A percentile compares a stretch with the other conserved stretches of the same genome.
These are phyloP conservation scores for Agriopis leucophaearia DNA, from an alignment of 2,888 invertebrate genomes.

Conservation along the genomic window DNA sequence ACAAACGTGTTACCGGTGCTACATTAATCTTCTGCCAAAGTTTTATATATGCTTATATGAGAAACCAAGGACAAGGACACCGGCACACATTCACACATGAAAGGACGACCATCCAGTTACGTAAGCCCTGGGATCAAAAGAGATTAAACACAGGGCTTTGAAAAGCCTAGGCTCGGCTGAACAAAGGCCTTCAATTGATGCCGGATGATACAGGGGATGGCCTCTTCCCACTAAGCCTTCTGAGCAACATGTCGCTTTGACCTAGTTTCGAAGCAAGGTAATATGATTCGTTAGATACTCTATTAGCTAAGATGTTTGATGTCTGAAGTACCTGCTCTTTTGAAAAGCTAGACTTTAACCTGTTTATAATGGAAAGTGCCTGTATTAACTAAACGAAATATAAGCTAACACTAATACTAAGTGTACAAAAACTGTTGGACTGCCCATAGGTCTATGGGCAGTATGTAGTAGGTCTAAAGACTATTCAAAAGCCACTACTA, in stretches of 20 bases:
- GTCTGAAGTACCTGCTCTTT: not conserved
- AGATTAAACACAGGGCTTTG: conserved; percentile 56
- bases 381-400: too few relatives aligned
- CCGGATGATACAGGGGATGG: conserved; percentile 62
- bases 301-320: conserved; percentile 6
- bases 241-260: conserved; percentile 66
- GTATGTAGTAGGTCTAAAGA: too few relatives aligned
- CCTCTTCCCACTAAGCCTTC: conserved; percentile 39
- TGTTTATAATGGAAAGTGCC: too few relatives aligned
- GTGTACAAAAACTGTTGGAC: too few relatives aligned
- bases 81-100: conserved; percentile 8
- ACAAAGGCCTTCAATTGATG: conserved; percentile 69
- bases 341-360: not conserved
- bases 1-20: conserved; percentile 3
- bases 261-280: conserved; percentile 51
- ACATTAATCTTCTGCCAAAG: not conserved
- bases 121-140: conserved; percentile 56
- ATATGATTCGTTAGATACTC: conserved; percentile 13
- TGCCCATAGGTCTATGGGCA: too few relatives aligned
- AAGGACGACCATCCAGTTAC: conserved; percentile 15
- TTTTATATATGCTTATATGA: not conserved
- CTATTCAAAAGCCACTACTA: too few relatives aligned
- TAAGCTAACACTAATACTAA: too few relatives aligned
- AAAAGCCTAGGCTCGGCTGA: conserved; percentile 51
- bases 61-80: conserved; percentile 9